These are phyloP conservation scores for Vanacampus margaritifer DNA, from an alignment of 2,113 vertebrate genomes.

Conservation along the genomic window DNA sequence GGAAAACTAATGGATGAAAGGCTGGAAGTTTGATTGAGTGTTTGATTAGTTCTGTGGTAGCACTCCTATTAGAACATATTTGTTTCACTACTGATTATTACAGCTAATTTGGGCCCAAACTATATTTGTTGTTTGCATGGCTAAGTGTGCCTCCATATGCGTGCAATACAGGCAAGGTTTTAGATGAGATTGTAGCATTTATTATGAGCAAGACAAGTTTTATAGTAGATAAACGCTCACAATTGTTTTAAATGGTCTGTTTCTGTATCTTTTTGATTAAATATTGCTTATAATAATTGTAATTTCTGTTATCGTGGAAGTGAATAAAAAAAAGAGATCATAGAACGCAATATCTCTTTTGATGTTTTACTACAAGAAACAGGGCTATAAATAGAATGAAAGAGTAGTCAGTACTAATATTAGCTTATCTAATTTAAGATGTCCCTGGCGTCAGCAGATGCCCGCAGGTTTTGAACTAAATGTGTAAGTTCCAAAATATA, in stretches of 20 bases:
- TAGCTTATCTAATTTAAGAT: no score
- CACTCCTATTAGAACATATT: not conserved
- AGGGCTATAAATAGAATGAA: not conserved
- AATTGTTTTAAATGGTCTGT: no score
- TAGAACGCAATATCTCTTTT: not conserved
- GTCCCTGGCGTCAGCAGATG: no score
- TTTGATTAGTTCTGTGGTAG: not conserved
- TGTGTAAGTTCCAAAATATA: no score
- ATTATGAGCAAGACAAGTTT: no score
- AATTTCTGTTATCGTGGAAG: not conserved
- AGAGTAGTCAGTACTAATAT: no score
- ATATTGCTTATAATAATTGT: not conserved
- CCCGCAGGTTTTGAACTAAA: no score
- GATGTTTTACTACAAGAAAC: not conserved
- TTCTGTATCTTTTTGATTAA: no score
- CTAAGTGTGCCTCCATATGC: no score
- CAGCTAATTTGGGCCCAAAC: not conserved
- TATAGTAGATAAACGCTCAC: no score
- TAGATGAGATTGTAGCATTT: no score
- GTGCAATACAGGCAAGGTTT: no score
- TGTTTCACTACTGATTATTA: not conserved
- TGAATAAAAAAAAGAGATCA: not conserved
- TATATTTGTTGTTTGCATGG: not conserved
- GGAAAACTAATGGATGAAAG: constrained; percentile 10
- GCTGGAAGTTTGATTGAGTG: not conserved